Base-by-base conservation (phyloP, 2,888 invertebrate genomes). In the Apotomis turbidana region DNA sequence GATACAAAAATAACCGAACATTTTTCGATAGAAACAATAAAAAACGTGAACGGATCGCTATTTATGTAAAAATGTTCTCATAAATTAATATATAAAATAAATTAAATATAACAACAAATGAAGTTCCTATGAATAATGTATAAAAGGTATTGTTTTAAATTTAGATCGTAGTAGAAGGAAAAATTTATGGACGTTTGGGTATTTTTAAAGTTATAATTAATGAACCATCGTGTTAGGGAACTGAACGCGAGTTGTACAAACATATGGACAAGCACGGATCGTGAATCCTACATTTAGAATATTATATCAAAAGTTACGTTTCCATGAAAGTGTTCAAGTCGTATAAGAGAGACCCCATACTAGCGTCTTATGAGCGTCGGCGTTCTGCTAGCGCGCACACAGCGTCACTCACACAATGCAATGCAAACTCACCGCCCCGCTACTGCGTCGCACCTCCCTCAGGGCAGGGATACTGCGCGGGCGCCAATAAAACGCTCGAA, bases 71-170 rank as follows among this genome's bases (percentile, higher is more conserved):
- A 89, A 77, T 86, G 86, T 92, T 91, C 91, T 92, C 91, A 89
- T 91, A 89, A 90, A 90, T 85, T 90, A 90, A 91, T 75, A 91
- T 93, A 91, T 92, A 92, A 92, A 91, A 90, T 91, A 90, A 93
- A 93, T 90, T 91, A 83, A 89, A 92, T 91, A 88, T 92, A 91
- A 93, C 92, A 93, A 93, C 92, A 93, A 93, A 92, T 91, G 91
- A 93, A 93, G 93, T 93, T 93, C 93, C 93, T 93, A 93, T 93
- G 90, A 91, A 91, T 91, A 91, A 91, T 93, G 91, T 93, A 92
- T 93, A 92, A 92, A 93, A 87, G 85, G 91, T 93, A 92, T 93
- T 93, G 89, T 93, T 91, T 93, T 92, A 92, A 93, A 91, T 92
- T 93, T 93, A 93, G 93, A 90, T 91, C 91, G 89, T 93, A 93